These are phyloP conservation scores for Craseonycteris thonglongyai DNA, from an alignment of 2,113 vertebrate genomes.

Conservation along the genomic window DNA sequence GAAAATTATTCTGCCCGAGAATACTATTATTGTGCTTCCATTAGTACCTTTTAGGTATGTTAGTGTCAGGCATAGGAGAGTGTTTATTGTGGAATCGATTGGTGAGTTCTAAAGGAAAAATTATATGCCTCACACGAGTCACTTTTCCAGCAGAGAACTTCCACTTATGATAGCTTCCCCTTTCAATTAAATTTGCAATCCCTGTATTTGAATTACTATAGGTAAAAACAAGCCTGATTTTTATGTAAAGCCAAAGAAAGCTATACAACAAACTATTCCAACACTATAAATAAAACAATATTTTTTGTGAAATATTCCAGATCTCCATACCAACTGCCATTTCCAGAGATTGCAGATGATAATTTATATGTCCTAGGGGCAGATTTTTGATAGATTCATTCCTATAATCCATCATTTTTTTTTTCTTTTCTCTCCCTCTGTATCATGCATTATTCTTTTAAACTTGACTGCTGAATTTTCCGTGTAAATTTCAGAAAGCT, in stretches of 20 bases:
- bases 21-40: neutral
- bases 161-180: neutral
- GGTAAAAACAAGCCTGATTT: neutral
- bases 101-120: neutral
- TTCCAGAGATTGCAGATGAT: slow-evolving; percentile 1
- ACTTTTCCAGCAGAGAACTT: neutral
- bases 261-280: neutral
- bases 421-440: slow-evolving; percentile 26
- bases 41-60: neutral
- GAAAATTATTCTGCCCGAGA: neutral
- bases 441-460: slow-evolving; percentile 30
- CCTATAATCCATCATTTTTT: slow-evolving; percentile 54
- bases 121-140: neutral
- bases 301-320: slow-evolving; percentile 33
- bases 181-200: slow-evolving; percentile 5
- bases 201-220: slow-evolving; percentile 8
- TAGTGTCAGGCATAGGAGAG: neutral
- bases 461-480: neutral
- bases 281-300: slow-evolving; percentile 35
- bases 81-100: neutral
- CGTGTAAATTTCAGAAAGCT: slow-evolving; percentile 7
- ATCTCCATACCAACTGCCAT: neutral
- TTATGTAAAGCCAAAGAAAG: slow-evolving; percentile 24
- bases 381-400: slow-evolving; percentile 52
- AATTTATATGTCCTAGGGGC: slow-evolving; percentile 31